Evolutionary conservation across 2,888 invertebrate genomes (phyloP).

Genomic region (Chirona hameri): DNA sequence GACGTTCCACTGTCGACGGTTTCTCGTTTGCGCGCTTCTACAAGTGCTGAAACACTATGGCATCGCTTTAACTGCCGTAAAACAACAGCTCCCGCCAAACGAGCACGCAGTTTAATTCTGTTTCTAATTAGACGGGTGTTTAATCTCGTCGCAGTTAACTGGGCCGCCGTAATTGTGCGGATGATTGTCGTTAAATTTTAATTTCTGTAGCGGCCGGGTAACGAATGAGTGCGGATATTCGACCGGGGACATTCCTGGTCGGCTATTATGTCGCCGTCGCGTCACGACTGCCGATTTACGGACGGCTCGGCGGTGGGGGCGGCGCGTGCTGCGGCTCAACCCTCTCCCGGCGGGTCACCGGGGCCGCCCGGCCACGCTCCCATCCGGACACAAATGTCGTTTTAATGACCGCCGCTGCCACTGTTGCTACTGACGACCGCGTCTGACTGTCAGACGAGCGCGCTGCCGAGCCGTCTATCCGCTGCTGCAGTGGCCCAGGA

Average conservation of each 20-base stretch:
- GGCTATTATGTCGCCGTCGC: background rate
- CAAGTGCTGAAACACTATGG: background rate
- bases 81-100: background rate
- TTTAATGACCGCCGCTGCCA: background rate
- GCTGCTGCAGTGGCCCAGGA: no score
- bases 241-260: background rate
- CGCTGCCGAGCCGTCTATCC: background rate
- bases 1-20: background rate
- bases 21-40: background rate
- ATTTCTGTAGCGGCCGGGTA: background rate
- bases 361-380: background rate
- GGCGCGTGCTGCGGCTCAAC: background rate
- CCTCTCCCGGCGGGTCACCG: background rate
- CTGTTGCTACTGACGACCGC: background rate
- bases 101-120: background rate
- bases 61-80: background rate
- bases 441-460: background rate
- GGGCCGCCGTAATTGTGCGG: slow-evolving; percentile 10
- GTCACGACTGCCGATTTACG: background rate
- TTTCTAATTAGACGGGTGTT: slow-evolving; percentile 27
- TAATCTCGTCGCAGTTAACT: slow-evolving; percentile 23
- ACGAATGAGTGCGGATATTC: slow-evolving; percentile 1
- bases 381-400: background rate
- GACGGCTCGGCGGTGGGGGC: background rate
- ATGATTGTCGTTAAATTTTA: slow-evolving; percentile 26